phyloP scores from a whole-genome alignment of 2,888 invertebrate genomes.

The Coleophora deauratella region DNA sequence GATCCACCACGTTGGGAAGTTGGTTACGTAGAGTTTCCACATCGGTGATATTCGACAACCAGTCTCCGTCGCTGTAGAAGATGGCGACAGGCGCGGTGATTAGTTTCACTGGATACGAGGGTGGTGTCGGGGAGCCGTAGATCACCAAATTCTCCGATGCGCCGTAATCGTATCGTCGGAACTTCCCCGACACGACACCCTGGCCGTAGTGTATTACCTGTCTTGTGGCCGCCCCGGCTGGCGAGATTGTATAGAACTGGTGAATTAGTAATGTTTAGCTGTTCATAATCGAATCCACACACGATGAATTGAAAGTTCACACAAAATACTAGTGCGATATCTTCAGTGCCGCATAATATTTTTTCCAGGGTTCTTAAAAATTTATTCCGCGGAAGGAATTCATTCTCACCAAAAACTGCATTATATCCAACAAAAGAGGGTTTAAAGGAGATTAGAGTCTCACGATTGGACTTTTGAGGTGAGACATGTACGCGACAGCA shows the following conservation, averaged over 20 bases:
- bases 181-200: constrained; percentile 39
- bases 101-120: constrained; percentile 36
- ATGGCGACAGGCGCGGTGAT: constrained; percentile 46
- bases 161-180: constrained; percentile 45
- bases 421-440: too few relatives aligned
- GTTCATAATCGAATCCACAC: constrained; percentile 71
- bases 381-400: constrained; percentile 34
- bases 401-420: constrained; percentile 20
- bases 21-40: constrained; percentile 64
- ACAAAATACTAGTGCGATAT: constrained; percentile 68
- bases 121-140: constrained; percentile 39
- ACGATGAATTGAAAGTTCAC: constrained; percentile 74
- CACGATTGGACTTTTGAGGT: constrained; percentile 45
- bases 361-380: constrained; percentile 58
- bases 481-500: constrained; percentile 70
- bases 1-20: constrained; percentile 69
- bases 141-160: constrained; percentile 28
- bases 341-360: constrained; percentile 52
- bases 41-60: constrained; percentile 75
- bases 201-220: constrained; percentile 73
- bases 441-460: constrained; percentile 36
- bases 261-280: constrained; percentile 73
- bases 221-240: constrained; percentile 69
- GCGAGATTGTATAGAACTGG: constrained; percentile 70
- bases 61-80: constrained; percentile 72